phyloP scores from a whole-genome alignment of 2,797 vertebrate genomes.

The Scyliorhinus canicula region DNA sequence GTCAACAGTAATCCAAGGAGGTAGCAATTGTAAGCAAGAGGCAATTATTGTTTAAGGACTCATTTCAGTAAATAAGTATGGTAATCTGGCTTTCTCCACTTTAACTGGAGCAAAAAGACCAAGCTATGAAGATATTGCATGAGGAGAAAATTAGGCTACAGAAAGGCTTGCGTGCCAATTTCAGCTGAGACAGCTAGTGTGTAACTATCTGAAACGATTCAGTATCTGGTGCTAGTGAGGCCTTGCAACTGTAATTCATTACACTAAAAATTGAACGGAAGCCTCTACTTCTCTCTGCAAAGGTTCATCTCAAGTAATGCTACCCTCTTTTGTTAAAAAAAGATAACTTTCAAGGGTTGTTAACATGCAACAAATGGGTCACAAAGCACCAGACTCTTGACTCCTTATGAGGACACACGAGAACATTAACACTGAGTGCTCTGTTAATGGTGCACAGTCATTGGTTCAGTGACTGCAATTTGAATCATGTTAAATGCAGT shows the following conservation, averaged over 20 bases:
- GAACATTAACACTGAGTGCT: not conserved
- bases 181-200: not conserved
- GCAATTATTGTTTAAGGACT: not conserved
- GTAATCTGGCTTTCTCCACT: not conserved
- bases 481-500: not conserved
- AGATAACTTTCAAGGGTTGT: not conserved
- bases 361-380: not conserved
- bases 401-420: not conserved
- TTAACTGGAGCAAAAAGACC: not conserved
- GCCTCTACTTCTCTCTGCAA: not conserved
- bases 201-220: not conserved
- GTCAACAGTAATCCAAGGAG: not conserved
- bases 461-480: not conserved
- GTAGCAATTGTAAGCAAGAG: not conserved
- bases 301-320: not conserved
- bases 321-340: not conserved
- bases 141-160: not conserved
- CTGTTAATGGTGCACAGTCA: not conserved
- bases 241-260: not conserved
- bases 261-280: not conserved
- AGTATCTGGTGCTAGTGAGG: not conserved
- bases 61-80: not conserved
- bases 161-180: not conserved
- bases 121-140: not conserved
- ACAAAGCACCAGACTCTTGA: not conserved